Evolutionary conservation across 2,888 invertebrate genomes (phyloP), one percentile per base, ranked within the genome.

Genomic region (Sicus ferrugineus): DNA sequence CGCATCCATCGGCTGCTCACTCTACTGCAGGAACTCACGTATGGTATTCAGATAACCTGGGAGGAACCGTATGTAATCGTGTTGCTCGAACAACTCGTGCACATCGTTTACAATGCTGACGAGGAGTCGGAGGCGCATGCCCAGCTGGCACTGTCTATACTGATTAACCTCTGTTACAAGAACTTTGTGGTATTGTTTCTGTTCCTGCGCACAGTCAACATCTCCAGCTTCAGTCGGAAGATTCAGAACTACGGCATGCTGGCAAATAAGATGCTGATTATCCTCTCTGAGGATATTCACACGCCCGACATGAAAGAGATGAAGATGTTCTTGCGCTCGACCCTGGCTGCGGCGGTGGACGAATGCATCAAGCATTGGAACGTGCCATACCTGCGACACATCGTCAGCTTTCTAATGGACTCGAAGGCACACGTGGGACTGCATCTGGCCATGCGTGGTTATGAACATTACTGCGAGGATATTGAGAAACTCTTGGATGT

Each of bases 151-250:
- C 85, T 94, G 0, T 91, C 92, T 0, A 90, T 93, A 16, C 83
- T 94, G 0, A 92, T 93, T 0, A 94, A 94, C 86, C 84, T 94
- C 3, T 93, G 93, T 81, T 92, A 93, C 78, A 92, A 91, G 74
- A 94, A 94, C 82, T 84, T 92, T 70, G 90, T 92, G 0, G 92
- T 92, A 0, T 88, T 93, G 50, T 92, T 93, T 77, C 89, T 91
- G 0, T 85, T 94, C 34, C 89, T 92, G 86, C 88, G 91, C 72
- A 89, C 89, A 6, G 89, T 93, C 0, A 91, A 93, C 66, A 79
- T 82, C 9, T 81, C 83, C 7, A 80, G 76, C 38, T 85, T 85
- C 46, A 81, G 81, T 31, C 74, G 79, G 0, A 78, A 80, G 62
- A 84, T 85, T 42, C 80, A 81, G 61, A 75, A 77, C 46, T 83